Percentiles rank a stretch among this genome's conserved stretches.
phyloP scores from a whole-genome alignment of 1,140 invertebrate species.

The Aricia agestis region DNA sequence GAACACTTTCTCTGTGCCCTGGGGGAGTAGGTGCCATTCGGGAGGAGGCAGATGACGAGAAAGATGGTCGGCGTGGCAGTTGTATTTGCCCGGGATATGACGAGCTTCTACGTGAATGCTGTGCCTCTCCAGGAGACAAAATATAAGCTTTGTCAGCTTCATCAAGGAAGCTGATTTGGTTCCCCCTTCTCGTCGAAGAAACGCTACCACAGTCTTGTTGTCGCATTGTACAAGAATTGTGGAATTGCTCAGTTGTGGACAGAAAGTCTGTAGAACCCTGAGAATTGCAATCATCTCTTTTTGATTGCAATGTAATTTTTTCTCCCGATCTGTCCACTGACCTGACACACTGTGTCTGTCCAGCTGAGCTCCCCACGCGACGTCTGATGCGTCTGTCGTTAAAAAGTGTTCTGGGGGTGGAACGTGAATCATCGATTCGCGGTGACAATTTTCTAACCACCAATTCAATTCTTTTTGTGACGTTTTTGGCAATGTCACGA shows the following conservation, averaged over 20 bases:
- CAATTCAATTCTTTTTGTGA: no score
- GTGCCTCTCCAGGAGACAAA: constrained; percentile 19
- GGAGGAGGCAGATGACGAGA: constrained; percentile 18
- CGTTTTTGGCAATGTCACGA: no score
- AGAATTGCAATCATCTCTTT: constrained; percentile 18
- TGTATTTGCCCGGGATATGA: constrained; percentile 29
- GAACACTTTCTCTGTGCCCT: constrained; percentile 19
- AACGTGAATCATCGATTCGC: constrained; percentile 26
- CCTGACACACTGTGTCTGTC: constrained; percentile 27
- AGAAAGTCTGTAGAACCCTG: constrained; percentile 13
- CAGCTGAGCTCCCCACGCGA: constrained; percentile 39
- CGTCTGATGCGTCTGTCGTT: constrained; percentile 33
- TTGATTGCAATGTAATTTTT: no score
- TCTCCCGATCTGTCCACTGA: constrained; percentile 24
- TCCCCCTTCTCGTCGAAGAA: constrained; percentile 20
- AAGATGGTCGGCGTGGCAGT: constrained; percentile 26
- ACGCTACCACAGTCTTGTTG: constrained; percentile 38
- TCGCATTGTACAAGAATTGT: constrained; percentile 40
- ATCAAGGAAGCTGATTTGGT: constrained; percentile 24
- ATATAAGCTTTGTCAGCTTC: constrained; percentile 17
- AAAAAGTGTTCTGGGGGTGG: constrained; percentile 18
- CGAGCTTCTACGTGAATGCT: constrained; percentile 21
- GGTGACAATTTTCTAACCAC: constrained; percentile 17
- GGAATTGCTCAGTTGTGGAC: constrained; percentile 14
- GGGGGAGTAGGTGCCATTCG: constrained; percentile 30